Evolutionary conservation across 2,888 invertebrate genomes (phyloP).

Genomic region (Sepioteuthis lessoniana): DNA sequence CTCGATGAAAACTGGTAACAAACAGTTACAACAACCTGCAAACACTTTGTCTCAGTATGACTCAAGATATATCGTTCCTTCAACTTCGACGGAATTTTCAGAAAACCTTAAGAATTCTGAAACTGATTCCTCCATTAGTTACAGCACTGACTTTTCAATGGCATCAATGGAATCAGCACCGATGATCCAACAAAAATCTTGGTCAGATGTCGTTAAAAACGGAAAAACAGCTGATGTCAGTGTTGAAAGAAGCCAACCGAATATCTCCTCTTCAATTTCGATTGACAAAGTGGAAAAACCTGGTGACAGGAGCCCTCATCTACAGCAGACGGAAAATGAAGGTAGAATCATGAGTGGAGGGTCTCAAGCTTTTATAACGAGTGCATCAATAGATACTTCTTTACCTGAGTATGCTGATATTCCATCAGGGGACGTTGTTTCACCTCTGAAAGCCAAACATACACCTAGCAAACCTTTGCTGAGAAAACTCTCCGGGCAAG

Average conservation of each 20-base stretch:
- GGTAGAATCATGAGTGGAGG: neutral
- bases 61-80: neutral
- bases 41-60: neutral
- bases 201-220: neutral
- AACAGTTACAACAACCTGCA: neutral
- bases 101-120: neutral
- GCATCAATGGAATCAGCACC: neutral
- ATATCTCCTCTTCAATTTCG: neutral
- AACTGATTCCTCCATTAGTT: neutral
- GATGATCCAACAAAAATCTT: neutral
- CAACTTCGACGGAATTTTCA: neutral
- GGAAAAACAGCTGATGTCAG: neutral
- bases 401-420: neutral
- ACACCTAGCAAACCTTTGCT: neutral
- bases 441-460: neutral
- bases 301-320: neutral
- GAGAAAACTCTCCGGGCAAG: neutral
- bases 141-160: neutral
- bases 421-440: neutral
- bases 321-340: neutral
- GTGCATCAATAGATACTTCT: neutral
- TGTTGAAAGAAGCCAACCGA: neutral
- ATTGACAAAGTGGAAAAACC: neutral
- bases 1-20: no score
- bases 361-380: neutral